Percentiles rank a stretch among this genome's conserved stretches.
phyloP scores from a whole-genome alignment of 2,113 vertebrate genomes.

The Crypturellus undulatus region DNA sequence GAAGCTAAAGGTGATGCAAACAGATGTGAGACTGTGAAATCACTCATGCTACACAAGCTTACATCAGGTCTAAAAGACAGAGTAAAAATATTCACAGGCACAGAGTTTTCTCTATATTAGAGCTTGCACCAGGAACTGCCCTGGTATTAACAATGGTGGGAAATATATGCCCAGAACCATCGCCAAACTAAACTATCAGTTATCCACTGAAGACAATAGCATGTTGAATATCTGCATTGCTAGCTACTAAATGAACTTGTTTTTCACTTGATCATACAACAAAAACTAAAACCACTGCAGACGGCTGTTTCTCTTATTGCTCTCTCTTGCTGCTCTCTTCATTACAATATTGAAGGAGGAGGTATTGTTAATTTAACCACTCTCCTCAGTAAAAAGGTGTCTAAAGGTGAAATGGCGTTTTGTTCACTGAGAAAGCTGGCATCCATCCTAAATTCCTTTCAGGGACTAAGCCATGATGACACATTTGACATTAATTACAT shows the following conservation, averaged over 20 bases:
- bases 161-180: background rate
- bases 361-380: background rate
- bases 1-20: background rate
- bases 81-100: background rate
- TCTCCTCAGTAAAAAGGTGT: background rate
- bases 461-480: constrained; percentile 25
- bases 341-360: background rate
- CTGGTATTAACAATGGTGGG: background rate
- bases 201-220: background rate
- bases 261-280: background rate
- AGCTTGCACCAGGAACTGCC: background rate
- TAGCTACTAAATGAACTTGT: background rate
- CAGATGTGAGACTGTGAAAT: background rate
- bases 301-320: background rate
- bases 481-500: constrained; percentile 45
- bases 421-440: constrained; percentile 12
- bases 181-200: background rate
- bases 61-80: background rate
- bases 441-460: constrained; percentile 36
- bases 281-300: background rate
- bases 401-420: constrained; percentile 8
- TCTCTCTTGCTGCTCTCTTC: background rate
- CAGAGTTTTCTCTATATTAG: background rate
- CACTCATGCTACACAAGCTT: background rate
- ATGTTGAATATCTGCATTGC: background rate